phyloP scores from a whole-genome alignment of 1,140 invertebrate genomes.

The Galendromus occidentalis region DNA sequence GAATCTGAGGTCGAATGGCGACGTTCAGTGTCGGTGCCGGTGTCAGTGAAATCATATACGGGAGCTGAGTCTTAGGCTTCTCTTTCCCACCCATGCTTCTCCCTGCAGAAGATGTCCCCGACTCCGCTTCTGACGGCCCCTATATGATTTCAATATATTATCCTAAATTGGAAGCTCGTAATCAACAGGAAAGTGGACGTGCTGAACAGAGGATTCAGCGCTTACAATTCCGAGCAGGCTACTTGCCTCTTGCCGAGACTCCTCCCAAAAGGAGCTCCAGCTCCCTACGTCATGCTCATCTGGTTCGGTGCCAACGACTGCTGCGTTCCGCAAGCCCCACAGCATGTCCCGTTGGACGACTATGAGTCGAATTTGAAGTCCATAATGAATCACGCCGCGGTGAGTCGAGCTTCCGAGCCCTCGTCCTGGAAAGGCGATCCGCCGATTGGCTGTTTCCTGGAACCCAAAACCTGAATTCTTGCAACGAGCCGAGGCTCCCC shows the following conservation, averaged over 20 bases:
- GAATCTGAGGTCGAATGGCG: background rate
- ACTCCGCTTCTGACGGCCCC: background rate
- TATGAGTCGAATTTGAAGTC: background rate
- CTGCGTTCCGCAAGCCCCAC: background rate
- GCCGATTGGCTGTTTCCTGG: too few relatives aligned
- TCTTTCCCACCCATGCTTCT: background rate
- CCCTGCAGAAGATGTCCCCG: background rate
- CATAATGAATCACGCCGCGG: background rate
- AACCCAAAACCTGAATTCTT: too few relatives aligned
- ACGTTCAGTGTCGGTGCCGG: background rate
- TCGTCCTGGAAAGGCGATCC: too few relatives aligned
- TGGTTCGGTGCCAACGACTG: conserved; percentile 2
- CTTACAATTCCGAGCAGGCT: background rate
- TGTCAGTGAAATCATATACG: background rate
- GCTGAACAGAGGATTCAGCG: background rate
- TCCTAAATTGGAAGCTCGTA: background rate
- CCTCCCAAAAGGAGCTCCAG: background rate
- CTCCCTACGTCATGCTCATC: background rate
- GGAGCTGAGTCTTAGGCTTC: background rate
- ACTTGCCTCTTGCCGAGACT: background rate
- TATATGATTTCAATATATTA: background rate
- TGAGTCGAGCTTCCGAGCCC: too few relatives aligned
- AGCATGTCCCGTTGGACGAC: background rate
- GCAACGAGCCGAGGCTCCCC: too few relatives aligned
- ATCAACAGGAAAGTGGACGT: background rate